Evolutionary conservation across 2,113 vertebrate genomes (phyloP).

Genomic region (Myocastor coypus): DNA sequence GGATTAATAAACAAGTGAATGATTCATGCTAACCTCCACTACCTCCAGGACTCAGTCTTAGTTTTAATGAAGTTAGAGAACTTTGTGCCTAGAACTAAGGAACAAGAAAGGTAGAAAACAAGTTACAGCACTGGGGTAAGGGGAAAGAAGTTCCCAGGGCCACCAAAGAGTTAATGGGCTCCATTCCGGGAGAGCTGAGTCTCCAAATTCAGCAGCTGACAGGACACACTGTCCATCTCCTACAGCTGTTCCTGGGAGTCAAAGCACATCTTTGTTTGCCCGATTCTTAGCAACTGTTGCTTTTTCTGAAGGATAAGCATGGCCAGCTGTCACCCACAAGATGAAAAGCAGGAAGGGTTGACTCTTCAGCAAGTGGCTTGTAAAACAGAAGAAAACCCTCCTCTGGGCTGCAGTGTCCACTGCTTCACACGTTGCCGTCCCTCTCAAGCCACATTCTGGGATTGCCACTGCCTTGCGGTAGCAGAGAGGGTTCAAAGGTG

Average conservation of each 20-base stretch:
- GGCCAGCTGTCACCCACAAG: slow-evolving; percentile 86
- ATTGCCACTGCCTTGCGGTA: slow-evolving; percentile 57
- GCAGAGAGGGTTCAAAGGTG: slow-evolving; percentile 69
- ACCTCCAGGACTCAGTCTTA: not conserved
- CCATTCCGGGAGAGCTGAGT: slow-evolving; percentile 42
- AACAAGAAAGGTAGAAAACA: not conserved
- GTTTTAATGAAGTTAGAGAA: not conserved
- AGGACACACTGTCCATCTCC: slow-evolving; percentile 76
- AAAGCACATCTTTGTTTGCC: slow-evolving; percentile 89
- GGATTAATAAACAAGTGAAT: no score
- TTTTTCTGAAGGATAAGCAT: slow-evolving; percentile 81
- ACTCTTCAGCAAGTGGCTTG: slow-evolving; percentile 68
- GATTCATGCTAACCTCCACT: not conserved
- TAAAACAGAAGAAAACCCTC: slow-evolving; percentile 74
- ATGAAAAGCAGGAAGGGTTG: slow-evolving; percentile 68
- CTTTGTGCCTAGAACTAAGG: not conserved
- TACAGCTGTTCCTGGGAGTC: slow-evolving; percentile 87
- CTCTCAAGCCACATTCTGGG: slow-evolving; percentile 54
- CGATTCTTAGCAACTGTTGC: slow-evolving; percentile 86
- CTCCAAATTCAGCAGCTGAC: slow-evolving; percentile 85
- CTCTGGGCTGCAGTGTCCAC: slow-evolving; percentile 54
- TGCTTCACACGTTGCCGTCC: slow-evolving; percentile 61
- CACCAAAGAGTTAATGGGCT: slow-evolving; percentile 82
- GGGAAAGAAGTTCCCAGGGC: not conserved
- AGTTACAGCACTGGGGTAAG: not conserved